Evolutionary conservation across 2,888 invertebrate species (phyloP), one percentile per base, ranked within the genome.

Genomic region (Sminthurinus aureus): DNA sequence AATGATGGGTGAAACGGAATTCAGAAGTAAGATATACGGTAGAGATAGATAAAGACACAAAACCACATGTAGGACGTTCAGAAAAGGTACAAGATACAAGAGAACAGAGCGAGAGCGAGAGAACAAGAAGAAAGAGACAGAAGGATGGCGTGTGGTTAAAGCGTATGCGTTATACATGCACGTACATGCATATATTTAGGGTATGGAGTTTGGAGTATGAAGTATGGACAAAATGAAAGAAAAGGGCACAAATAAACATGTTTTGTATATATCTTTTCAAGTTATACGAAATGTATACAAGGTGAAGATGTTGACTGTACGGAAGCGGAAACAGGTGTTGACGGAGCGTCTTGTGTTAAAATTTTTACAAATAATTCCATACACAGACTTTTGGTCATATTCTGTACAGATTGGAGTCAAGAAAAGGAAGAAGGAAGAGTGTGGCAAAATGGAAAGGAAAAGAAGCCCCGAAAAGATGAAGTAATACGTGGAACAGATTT

Each of bases 321-420:
- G 71, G 71, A 71, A 71, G 24, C 71, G 26, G 71, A 26, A 71
- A 71, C 71, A 71, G 71, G 71, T 71, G 71, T 71, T n/a, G n/a
- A 22, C 20, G 67, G 67, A 69, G 11, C 20, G 22, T 20, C 11
- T 69, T 20, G 22, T 20, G 11, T 69, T 69, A 1, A 69, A 69
- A 69, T n/a, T 20, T 69, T 69, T 69, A 20, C 22, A 18, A 58
- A 58, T 58, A 9, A 58, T 58, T 58, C 58, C 58, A 58, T 58
- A 18, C 58, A 58, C 18, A 18, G 58, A 58, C 15, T 15, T 58
- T 58, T 13, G 13, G 15, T 58, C 58, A 58, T 2, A 38, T 69
- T n/a, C 13, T 69, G 18, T 58, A 58, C 58, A 58, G 58, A 58
- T 13, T 58, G 1, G 2, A 18, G 13, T 15, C 58, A 58, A 58